Percentiles rank a stretch among this genome's conserved stretches.
Evolutionary conservation across 1,140 invertebrate species (phyloP).

Genomic region (Bombus waltoni): DNA sequence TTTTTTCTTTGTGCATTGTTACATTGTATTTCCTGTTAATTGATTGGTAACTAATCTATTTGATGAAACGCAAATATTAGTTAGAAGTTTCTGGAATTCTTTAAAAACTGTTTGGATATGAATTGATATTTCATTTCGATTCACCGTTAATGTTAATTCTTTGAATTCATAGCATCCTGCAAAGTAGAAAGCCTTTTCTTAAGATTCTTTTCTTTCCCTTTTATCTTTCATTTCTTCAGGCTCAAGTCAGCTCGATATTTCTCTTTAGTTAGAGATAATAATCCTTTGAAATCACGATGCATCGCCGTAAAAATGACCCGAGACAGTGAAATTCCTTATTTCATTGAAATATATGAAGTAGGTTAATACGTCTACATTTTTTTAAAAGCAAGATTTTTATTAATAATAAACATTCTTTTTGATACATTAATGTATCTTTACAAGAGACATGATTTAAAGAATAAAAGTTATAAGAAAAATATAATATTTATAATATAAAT

Average conservation of each 20-base stretch:
- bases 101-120: accelerated
- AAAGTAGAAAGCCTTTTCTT: not conserved
- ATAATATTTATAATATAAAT: no score
- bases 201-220: no score
- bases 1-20: not conserved
- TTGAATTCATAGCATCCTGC: not conserved
- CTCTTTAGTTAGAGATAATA: not conserved
- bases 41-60: not conserved
- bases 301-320: no score
- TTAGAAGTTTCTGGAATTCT: not conserved
- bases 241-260: not conserved
- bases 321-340: no score
- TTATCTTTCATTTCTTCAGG: not conserved
- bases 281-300: not conserved
- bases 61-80: no score
- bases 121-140: not conserved
- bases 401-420: no score
- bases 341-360: no score
- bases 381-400: no score
- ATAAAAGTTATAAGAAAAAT: no score
- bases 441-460: no score
- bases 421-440: no score
- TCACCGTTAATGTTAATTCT: not conserved
- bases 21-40: not conserved
- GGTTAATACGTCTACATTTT: no score